phyloP scores from a whole-genome alignment of 2,113 vertebrate species.

The Odobenus rosmarus region DNA sequence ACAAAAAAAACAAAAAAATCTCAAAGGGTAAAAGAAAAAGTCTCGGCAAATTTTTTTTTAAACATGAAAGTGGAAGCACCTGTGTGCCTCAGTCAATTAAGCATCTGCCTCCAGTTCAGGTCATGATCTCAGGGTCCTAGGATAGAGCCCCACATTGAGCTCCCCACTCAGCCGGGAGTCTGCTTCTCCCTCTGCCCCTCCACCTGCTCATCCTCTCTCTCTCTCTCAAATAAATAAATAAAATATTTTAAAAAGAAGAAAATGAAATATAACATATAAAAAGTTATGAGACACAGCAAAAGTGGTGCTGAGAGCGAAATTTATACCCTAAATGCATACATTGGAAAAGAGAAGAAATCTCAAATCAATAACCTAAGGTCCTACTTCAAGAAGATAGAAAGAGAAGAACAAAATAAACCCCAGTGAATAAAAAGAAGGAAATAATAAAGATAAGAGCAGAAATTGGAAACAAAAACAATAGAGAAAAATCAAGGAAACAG shows the following conservation, averaged over 20 bases:
- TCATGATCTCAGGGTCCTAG: neutral
- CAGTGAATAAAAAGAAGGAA: neutral
- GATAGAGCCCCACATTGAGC: neutral
- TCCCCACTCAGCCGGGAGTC: neutral
- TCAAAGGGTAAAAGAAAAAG: neutral
- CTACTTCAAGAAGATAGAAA: neutral
- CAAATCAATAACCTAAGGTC: neutral
- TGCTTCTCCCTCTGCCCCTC: neutral
- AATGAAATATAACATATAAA: neutral
- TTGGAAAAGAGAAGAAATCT: neutral
- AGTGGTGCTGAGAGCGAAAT: neutral
- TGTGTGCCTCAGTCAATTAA: neutral
- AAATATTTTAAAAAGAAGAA: neutral
- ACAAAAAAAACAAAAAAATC: neutral
- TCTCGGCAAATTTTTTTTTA: neutral
- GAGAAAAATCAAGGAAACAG: neutral
- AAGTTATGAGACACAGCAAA: neutral
- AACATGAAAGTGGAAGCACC: neutral
- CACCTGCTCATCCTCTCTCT: neutral
- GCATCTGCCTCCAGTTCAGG: neutral
- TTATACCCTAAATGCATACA: neutral
- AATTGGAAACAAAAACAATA: neutral
- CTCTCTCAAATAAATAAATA: neutral
- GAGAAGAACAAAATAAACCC: neutral
- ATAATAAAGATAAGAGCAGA: neutral